Conservation (phyloP, 2,113 vertebrate species). For the Carassius auratus region DNA sequence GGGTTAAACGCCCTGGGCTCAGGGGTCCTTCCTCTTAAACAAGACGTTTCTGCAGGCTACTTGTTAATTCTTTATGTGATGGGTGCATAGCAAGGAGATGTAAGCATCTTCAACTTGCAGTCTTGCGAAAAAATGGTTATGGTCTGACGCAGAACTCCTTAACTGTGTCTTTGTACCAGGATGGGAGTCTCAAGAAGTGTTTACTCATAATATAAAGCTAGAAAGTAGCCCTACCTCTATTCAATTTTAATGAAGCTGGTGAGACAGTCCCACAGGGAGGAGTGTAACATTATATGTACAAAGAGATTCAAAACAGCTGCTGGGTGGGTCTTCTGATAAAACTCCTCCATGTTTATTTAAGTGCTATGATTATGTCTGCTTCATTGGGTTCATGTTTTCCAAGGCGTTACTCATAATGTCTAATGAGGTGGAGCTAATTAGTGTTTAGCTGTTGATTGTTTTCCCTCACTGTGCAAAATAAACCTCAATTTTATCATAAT, state of each 20-base stretch:
- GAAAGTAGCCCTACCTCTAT: slow-evolving; percentile 11
- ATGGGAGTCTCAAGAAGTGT: background rate
- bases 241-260: slow-evolving; percentile 29
- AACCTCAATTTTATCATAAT: background rate
- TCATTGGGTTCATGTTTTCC: slow-evolving; percentile 3
- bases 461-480: background rate
- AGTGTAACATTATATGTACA: slow-evolving; percentile 9
- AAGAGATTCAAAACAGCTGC: slow-evolving; percentile 8
- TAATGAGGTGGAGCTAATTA: slow-evolving; percentile 26
- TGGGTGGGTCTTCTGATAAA: background rate
- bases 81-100: slow-evolving; percentile 4
- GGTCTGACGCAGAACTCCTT: background rate
- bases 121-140: background rate
- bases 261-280: slow-evolving; percentile 1
- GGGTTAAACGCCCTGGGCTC: slow-evolving; percentile 33
- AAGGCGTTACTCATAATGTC: slow-evolving; percentile 15
- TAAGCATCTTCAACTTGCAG: background rate
- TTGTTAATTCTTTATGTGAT: slow-evolving; percentile 37
- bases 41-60: slow-evolving; percentile 28
- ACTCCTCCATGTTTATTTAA: slow-evolving; percentile 13
- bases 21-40: slow-evolving; percentile 34
- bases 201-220: background rate
- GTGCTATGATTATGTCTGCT: slow-evolving; percentile 16
- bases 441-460: slow-evolving; percentile 14
- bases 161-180: background rate